Percentiles rank a stretch among this genome's conserved stretches.
Conservation (phyloP, 1,140 invertebrate species). For the Brachionus rotundiformis region DNA sequence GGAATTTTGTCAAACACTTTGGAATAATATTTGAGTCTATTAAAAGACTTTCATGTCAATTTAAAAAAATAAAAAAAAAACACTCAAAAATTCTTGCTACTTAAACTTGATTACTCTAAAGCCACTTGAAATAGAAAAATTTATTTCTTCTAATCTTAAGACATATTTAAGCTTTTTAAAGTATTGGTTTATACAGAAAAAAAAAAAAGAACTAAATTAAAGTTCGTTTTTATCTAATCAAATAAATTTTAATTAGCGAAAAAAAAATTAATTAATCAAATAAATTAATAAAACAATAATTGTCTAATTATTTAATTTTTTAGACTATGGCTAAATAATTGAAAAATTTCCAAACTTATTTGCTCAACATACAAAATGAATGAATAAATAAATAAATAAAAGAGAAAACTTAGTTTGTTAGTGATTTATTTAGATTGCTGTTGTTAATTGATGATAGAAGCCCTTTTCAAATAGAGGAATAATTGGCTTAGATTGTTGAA, state of each 20-base stretch:
- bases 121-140: neutral
- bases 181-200: too few relatives aligned
- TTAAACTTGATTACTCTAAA: neutral
- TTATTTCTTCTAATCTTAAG: neutral
- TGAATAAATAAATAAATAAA: neutral
- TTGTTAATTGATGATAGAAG: neutral
- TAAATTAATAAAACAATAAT: neutral
- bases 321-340: too few relatives aligned
- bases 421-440: neutral
- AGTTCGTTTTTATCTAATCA: neutral
- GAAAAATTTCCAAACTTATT: neutral
- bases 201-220: too few relatives aligned
- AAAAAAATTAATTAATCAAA: neutral
- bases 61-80: neutral
- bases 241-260: too few relatives aligned
- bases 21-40: neutral
- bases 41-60: neutral
- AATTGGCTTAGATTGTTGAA: conserved; percentile 8
- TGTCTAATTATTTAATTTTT: too few relatives aligned
- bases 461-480: neutral
- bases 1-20: neutral
- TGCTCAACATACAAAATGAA: neutral
- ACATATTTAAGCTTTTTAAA: neutral
- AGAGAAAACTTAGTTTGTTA: neutral
- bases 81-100: neutral